Percentiles rank a stretch among this genome's conserved stretches.
Evolutionary conservation across 2,113 vertebrate genomes (phyloP).

Genomic region (Struthidea cinerea): DNA sequence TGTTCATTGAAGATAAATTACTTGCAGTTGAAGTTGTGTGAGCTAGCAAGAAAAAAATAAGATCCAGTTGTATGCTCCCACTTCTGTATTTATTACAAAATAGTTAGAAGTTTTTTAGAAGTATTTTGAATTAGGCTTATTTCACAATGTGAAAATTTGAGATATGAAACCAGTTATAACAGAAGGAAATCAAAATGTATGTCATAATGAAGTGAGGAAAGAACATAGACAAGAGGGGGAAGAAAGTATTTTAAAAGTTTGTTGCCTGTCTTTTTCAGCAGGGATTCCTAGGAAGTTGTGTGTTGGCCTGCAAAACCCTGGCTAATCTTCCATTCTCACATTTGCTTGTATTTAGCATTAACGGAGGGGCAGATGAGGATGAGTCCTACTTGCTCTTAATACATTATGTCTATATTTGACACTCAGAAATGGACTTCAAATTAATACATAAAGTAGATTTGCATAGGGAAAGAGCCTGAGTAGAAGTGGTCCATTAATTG

Average conservation of each 20-base stretch:
- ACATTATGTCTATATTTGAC: neutral
- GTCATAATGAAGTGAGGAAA: neutral
- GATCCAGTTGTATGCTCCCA: neutral
- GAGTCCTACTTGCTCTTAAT: neutral
- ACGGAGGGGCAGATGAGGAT: neutral
- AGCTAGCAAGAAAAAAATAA: neutral
- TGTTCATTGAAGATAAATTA: neutral
- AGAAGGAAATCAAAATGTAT: neutral
- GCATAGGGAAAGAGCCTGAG: neutral
- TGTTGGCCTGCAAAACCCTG: neutral
- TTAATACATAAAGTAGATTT: neutral
- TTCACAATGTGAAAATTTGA: neutral
- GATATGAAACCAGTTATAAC: neutral
- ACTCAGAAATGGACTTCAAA: neutral
- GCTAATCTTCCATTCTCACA: neutral
- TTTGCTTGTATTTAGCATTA: neutral
- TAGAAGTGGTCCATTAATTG: neutral
- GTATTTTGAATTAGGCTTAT: neutral
- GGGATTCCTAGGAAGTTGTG: fast-evolving
- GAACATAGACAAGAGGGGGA: neutral
- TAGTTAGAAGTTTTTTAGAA: neutral
- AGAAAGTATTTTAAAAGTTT: neutral
- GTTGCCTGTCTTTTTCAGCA: neutral
- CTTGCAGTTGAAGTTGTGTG: neutral
- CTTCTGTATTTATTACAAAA: neutral